Evolutionary conservation across 2,888 invertebrate genomes (phyloP), one percentile per base, ranked within the genome.

Genomic region (Drosophila fulvimacula): DNA sequence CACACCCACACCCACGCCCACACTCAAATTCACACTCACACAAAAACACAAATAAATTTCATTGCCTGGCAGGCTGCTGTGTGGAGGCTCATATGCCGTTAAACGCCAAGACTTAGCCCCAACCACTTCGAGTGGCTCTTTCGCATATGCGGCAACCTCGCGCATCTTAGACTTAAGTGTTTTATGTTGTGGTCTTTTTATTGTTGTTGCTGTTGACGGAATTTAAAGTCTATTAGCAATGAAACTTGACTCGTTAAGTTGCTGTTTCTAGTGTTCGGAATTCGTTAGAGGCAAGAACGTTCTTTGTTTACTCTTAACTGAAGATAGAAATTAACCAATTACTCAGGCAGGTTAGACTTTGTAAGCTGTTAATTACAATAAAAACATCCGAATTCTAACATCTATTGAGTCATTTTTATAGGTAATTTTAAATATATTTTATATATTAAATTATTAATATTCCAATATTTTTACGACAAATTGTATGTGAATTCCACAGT

Each of bases 61-160:
- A 38, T 17, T 59, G 42, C 46, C 46, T 39, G 39, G 10, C 34
- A 21, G 58, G 21, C 6, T 59, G 24, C 19, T 34, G 46, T 51
- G 49, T 61, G 44, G 34, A 52, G 68, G 61, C 65, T 42, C 85
- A 82, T 79, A 49, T 86, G 81, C 60, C 64, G 49, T 66, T 67
- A 19, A 68, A 51, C 49, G 41, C 39, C 65, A 68, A 76, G 69
- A 62, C 69, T 34, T 24, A 46, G 38, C 49, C 53, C 68, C 66
- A 58, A 56, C 69, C 57, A 24, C 68, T 64, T 19, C 27, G 34
- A 30, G 10, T 21, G 49, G 4, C 39, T 38, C 27, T 42, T 49
- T 2, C 55, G 57, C 86, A 83, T 55, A 53, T 82, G 86, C 51
- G 73, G n/a, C 46, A 38, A 5, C 24, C 5, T 48, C n/a, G 44